A percentile compares a stretch with the other conserved stretches of the same genome.
phyloP scores from a whole-genome alignment of 1,140 invertebrate genomes.

The Bombus breviceps region DNA sequence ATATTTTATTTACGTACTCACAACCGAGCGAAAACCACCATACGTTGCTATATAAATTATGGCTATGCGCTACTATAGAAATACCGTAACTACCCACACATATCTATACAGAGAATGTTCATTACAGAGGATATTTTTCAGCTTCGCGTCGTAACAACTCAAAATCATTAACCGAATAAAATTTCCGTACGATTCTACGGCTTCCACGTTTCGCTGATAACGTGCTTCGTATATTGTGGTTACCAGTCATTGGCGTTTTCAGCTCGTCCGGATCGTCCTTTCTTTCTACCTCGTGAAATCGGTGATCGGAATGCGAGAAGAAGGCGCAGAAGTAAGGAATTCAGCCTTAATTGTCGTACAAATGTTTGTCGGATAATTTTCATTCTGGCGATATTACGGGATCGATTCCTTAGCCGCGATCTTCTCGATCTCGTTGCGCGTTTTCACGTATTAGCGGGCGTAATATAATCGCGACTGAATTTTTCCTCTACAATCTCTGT shows the following conservation, averaged over 20 bases:
- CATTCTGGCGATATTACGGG: slow-evolving; percentile 38
- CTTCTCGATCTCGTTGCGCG: slow-evolving; percentile 24
- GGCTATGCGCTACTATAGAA: not conserved
- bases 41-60: too few relatives aligned
- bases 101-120: not conserved
- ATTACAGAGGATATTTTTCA: too few relatives aligned
- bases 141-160: not conserved
- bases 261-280: too few relatives aligned
- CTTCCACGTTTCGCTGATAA: not conserved
- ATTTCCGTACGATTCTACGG: not conserved
- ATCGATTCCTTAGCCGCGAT: slow-evolving; percentile 41
- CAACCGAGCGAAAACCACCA: too few relatives aligned
- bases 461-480: slow-evolving; percentile 31
- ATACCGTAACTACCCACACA: not conserved
- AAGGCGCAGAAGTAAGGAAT: slow-evolving; percentile 37
- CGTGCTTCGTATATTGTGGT: too few relatives aligned
- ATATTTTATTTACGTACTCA: too few relatives aligned
- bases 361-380: slow-evolving; percentile 45
- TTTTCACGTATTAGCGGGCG: slow-evolving; percentile 45
- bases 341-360: slow-evolving; percentile 46
- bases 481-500: slow-evolving; percentile 18
- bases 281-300: not conserved
- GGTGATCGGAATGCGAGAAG: slow-evolving; percentile 13
- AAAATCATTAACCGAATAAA: not conserved
- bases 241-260: too few relatives aligned